Evolutionary conservation across 2,888 invertebrate genomes (phyloP), one percentile per base, ranked within the genome.

Genomic region (Yponomeuta plumbellus): DNA sequence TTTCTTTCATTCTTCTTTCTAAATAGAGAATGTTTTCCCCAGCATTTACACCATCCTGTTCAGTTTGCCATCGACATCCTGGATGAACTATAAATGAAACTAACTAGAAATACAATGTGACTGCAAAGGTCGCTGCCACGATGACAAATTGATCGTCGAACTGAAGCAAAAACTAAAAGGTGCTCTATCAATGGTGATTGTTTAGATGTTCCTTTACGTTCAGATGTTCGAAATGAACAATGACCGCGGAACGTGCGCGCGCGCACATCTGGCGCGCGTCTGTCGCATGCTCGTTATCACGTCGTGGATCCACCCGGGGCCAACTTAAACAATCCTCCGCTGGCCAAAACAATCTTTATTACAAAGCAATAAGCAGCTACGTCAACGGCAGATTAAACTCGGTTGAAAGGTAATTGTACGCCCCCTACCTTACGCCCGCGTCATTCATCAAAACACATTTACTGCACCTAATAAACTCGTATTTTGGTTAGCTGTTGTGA

Each of bases 231-330:
- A 13, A 21, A 59, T 23, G n/a, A 62, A 62, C 39, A 39, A 62
- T 62, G 62, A 62, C 65, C n/a, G 21, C 58, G 40, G 61, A 61
- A 61, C 66, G 61, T 68, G 66, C 67, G 62, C 61, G 58, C 17
- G 65, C 39, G 65, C 67, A 66, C 70, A 70, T 70, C 69, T 70
- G 69, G 68, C 68, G 34, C 20, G 64, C 66, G 69, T 67, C 59
- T 66, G 70, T 68, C 67, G 66, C 66, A 62, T 13, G 61, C 39
- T 6, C 66, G 26, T 66, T 68, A 70, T 69, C 70, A 68, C 52
- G 21, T 58, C 58, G 44, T 52, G 44, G 44, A 52, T 52, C 44
- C 44, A 17, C 44, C 44, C 44, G 2, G 44, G 44, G 34, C 65
- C 66, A 68, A 67, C 65, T 61, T 66, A 68, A 65, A 67, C 67